Conservation (phyloP, 2,113 vertebrate genomes). For the Oreochromis niloticus region DNA sequence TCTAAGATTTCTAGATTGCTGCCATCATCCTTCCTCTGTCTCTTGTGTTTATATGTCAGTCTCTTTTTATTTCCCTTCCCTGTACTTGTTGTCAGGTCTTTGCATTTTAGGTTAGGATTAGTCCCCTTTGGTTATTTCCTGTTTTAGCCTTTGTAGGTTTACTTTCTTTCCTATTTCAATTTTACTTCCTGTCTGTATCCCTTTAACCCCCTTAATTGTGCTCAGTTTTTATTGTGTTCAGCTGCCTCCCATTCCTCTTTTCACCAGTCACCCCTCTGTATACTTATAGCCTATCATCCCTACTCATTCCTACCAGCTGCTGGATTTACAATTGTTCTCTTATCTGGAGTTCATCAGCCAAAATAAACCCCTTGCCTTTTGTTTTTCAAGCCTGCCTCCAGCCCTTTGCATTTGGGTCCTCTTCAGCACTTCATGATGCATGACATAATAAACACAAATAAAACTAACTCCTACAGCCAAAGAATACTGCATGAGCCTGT, state of each 20-base stretch:
- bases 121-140: not conserved
- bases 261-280: not conserved
- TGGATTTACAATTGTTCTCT: not conserved
- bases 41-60: not conserved
- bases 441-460: not conserved
- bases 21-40: not conserved
- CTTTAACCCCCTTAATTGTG: not conserved
- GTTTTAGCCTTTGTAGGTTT: not conserved
- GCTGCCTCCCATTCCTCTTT: not conserved
- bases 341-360: not conserved
- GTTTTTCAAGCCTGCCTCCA: not conserved
- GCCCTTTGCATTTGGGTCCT: not conserved
- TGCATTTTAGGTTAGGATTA: not conserved
- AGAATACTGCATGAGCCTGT: not conserved
- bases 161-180: not conserved
- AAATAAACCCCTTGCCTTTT: not conserved
- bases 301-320: not conserved
- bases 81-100: not conserved
- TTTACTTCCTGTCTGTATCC: not conserved
- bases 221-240: not conserved
- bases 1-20: not conserved
- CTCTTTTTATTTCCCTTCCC: not conserved
- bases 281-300: fast-evolving
- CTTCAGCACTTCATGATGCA: not conserved
- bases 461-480: not conserved